phyloP scores from a whole-genome alignment of 2,888 invertebrate species.

The Furcula furcula region DNA sequence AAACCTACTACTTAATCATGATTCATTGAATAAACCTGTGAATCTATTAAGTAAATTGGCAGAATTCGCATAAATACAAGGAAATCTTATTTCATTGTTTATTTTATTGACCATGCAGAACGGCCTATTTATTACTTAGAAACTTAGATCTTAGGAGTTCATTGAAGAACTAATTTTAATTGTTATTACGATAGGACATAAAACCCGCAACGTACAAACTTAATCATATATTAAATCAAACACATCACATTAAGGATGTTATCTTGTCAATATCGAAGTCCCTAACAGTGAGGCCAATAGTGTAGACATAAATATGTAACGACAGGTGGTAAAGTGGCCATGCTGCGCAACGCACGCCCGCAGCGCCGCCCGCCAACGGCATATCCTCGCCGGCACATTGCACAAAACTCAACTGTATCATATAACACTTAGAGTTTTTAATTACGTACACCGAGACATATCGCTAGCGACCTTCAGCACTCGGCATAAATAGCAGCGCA shows the following conservation, averaged over 20 bases:
- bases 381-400: conserved; percentile 40
- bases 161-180: conserved; percentile 50
- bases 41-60: too few species aligned
- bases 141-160: too few species aligned
- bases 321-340: conserved; percentile 81
- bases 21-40: too few species aligned
- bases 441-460: conserved; percentile 31
- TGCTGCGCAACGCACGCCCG: conserved; percentile 78
- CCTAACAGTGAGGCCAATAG: conserved; percentile 81
- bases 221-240: conserved; percentile 83
- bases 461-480: conserved; percentile 37
- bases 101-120: not conserved
- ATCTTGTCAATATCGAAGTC: conserved; percentile 82
- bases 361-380: conserved; percentile 40
- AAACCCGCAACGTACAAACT: conserved; percentile 64
- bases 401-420: conserved; percentile 62
- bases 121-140: too few species aligned
- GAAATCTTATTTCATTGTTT: too few species aligned
- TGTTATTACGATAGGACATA: conserved; percentile 54
- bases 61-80: too few species aligned
- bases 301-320: conserved; percentile 82
- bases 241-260: conserved; percentile 83
- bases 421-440: conserved; percentile 42
- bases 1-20: too few species aligned
- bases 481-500: conserved; percentile 62